Percentiles rank a stretch among this genome's conserved stretches.
Conservation (phyloP, 2,888 invertebrate species). For the Lasius fuliginosus region DNA sequence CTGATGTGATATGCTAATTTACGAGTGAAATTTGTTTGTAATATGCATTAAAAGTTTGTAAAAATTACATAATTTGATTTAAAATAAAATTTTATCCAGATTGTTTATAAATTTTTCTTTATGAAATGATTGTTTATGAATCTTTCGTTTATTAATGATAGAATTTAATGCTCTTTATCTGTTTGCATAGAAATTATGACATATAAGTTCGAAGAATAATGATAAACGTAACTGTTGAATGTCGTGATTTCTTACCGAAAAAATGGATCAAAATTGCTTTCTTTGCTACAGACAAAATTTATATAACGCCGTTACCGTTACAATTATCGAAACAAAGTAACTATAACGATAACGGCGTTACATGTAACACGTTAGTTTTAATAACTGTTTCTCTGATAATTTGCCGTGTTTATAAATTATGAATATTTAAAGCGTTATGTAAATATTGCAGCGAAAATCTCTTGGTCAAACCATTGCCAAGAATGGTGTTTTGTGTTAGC, state of each 20-base stretch:
- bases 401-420: not conserved
- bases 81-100: not conserved
- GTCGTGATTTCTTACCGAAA: not conserved
- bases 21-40: not conserved
- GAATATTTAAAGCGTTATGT: not conserved
- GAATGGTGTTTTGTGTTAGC: constrained; percentile 4
- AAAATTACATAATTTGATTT: not conserved
- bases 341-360: not conserved
- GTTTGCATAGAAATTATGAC: not conserved
- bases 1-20: not conserved
- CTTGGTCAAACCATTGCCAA: constrained; percentile 31
- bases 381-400: not conserved
- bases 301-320: not conserved
- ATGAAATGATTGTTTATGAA: too few species aligned
- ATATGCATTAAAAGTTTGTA: not conserved
- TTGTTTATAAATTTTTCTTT: not conserved
- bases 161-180: not conserved
- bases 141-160: not conserved
- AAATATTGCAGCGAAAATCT: not conserved
- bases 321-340: not conserved
- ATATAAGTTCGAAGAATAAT: not conserved
- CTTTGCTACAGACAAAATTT: not conserved
- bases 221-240: not conserved
- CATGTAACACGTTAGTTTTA: not conserved
- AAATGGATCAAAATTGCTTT: not conserved